Conservation (phyloP, 2,888 invertebrate species). For the Brassicogethes aeneus region DNA sequence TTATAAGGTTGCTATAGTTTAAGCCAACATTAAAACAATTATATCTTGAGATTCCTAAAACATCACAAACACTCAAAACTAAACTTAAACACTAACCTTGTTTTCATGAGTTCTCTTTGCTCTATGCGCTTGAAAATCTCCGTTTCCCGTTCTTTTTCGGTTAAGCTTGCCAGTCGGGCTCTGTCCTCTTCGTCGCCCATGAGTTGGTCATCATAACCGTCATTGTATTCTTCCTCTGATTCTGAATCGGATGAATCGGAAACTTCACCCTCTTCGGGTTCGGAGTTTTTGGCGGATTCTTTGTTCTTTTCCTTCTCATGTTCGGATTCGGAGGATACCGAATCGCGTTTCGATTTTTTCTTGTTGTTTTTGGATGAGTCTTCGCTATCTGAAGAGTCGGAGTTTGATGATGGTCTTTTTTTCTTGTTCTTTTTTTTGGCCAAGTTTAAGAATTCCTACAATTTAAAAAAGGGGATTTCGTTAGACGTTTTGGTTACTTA, state of each 20-base stretch:
- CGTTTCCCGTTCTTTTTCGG: conserved; percentile 94
- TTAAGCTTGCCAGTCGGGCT: conserved; percentile 80
- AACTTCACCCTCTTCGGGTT: conserved; percentile 85
- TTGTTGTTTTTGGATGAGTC: conserved; percentile 23
- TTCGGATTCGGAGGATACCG: conserved; percentile 29
- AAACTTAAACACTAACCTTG: conserved; percentile 47
- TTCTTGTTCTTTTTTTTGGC: conserved; percentile 71
- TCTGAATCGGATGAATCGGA: conserved; percentile 53
- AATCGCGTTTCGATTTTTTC: conserved; percentile 30
- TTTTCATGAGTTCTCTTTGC: conserved; percentile 86
- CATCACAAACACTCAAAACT: no score
- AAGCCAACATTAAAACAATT: neutral
- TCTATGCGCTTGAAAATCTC: conserved; percentile 96
- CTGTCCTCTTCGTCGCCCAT: conserved; percentile 97
- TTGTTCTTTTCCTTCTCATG: conserved; percentile 29
- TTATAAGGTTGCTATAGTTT: conserved; percentile 2
- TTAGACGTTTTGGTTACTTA: neutral
- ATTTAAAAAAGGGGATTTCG: conserved; percentile 16
- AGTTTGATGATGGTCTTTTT: conserved; percentile 30
- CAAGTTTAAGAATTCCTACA: conserved; percentile 69
- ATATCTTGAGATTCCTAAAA: no score
- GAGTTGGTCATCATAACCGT: conserved; percentile 93
- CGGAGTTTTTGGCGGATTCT: conserved; percentile 49
- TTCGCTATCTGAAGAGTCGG: conserved; percentile 39
- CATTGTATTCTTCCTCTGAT: conserved; percentile 83